Base-by-base conservation (phyloP, 2,797 vertebrate genomes). In the Chrysocyon brachyurus region DNA sequence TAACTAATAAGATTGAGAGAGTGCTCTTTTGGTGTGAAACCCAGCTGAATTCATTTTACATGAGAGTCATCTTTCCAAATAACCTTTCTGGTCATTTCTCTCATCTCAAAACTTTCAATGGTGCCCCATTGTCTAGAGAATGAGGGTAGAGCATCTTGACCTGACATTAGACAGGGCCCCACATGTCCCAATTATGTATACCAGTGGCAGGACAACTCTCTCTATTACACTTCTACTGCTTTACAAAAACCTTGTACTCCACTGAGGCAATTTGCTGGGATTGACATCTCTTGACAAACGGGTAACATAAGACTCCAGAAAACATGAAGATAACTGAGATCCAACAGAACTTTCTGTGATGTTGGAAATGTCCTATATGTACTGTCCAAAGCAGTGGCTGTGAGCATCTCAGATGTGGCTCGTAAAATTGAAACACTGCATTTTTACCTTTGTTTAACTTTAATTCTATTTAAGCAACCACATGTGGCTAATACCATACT, bases 401-500 rank as follows among this genome's bases (percentile, higher is more conserved):
- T 16, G 26, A 72, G 22, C 19, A 90, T 16, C 26, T 92, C 86
- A 28, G 49, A 40, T 16, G 77, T 82, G 54, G 15, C 57, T 46
- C 61, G n/a, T 73, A 72, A 88, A 46, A 56, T 4, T 5, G 21
- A 84, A 31, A 77, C 16, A 26, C 15, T 28, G 19, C 17, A n/a
- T 77, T 68, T 89, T 82, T 56, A 90, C 46, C 64, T 87, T 93
- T 87, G 28, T 84, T 54, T 59, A 64, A 68, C 79, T 93, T 93
- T 91, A 73, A 95, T 91, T 88, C 72, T 70, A 82, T 86, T 46
- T 95, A 85, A 93, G 49, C 40, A 91, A 91, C n/a, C 26, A 22
- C 54, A 75, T 81, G 91, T 91, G 33, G 26, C 46, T 63, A 73
- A 89, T 81, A 57, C 36, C 40, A 28, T 36, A 93, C 24, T 94